phyloP scores from a whole-genome alignment of 1,140 invertebrate genomes.

The Micrasema longulum region DNA sequence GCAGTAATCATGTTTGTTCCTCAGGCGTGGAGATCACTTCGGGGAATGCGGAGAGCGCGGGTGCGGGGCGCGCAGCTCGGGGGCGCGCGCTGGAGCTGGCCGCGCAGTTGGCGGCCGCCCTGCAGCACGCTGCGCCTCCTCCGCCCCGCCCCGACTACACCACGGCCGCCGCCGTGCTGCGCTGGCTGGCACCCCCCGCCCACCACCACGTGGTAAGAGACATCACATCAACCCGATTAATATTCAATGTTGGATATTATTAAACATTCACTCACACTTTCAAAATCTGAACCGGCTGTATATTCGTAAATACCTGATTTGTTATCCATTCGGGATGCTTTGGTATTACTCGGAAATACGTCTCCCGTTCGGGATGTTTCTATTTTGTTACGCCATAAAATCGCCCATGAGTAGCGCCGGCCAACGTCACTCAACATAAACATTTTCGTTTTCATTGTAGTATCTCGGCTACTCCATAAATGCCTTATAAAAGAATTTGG shows the following conservation, averaged over 20 bases:
- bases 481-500: too few species aligned
- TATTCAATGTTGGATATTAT: background rate
- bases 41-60: background rate
- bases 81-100: constrained; percentile 64
- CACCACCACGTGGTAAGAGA: constrained; percentile 56
- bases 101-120: constrained; percentile 63
- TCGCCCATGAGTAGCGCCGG: too few species aligned
- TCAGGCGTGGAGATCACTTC: constrained; percentile 27
- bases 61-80: constrained; percentile 58
- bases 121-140: constrained; percentile 66
- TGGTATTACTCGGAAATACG: too few species aligned
- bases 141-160: constrained; percentile 67
- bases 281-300: background rate
- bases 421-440: too few species aligned
- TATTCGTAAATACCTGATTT: too few species aligned
- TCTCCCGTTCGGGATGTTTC: background rate
- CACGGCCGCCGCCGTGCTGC: constrained; percentile 64
- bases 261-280: background rate
- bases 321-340: too few species aligned
- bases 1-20: too few species aligned
- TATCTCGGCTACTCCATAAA: too few species aligned
- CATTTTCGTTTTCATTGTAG: too few species aligned
- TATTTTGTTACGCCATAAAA: background rate
- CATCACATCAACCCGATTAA: background rate
- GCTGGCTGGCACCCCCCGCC: constrained; percentile 62